A percentile compares a stretch with the other conserved stretches of the same genome.
These are phyloP conservation scores for Diuraphis noxia DNA, from an alignment of 1,140 invertebrate genomes.

Conservation along the genomic window DNA sequence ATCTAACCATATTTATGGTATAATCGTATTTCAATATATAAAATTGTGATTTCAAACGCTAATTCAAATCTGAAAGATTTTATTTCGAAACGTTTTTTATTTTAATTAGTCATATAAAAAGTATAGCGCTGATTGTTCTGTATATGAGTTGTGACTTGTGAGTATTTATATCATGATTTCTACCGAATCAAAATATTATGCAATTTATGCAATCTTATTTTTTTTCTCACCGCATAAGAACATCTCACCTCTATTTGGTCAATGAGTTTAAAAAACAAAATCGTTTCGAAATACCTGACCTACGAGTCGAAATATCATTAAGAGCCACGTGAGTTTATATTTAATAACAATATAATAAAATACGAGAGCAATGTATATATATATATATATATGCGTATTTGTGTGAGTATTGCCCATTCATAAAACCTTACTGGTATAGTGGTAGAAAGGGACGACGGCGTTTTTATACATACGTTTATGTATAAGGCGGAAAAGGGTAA, in stretches of 20 bases:
- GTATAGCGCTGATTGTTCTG: too few species aligned
- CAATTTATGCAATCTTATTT: not conserved
- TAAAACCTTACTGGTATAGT: conserved; percentile 40
- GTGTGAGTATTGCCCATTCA: conserved; percentile 25
- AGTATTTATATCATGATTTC: not conserved
- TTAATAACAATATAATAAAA: conserved; percentile 1
- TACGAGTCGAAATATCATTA: not conserved
- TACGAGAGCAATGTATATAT: not conserved
- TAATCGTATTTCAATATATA: too few species aligned
- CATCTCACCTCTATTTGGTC: not conserved
- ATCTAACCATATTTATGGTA: too few species aligned
- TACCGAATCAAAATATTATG: not conserved
- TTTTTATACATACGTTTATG: conserved; percentile 50
- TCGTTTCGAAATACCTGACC: not conserved
- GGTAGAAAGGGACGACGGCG: conserved; percentile 33
- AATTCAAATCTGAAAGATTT: not conserved
- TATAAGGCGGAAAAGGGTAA: conserved; percentile 48
- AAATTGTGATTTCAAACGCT: not conserved
- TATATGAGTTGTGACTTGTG: not conserved
- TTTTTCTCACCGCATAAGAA: not conserved
- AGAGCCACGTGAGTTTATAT: not conserved
- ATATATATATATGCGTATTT: not conserved
- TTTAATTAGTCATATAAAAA: too few species aligned
- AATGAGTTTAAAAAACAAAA: not conserved
- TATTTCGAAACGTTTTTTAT: not conserved